A percentile compares a stretch with the other conserved stretches of the same genome.
Evolutionary conservation across 2,888 invertebrate species (phyloP).

Genomic region (Phyto melanocephala): DNA sequence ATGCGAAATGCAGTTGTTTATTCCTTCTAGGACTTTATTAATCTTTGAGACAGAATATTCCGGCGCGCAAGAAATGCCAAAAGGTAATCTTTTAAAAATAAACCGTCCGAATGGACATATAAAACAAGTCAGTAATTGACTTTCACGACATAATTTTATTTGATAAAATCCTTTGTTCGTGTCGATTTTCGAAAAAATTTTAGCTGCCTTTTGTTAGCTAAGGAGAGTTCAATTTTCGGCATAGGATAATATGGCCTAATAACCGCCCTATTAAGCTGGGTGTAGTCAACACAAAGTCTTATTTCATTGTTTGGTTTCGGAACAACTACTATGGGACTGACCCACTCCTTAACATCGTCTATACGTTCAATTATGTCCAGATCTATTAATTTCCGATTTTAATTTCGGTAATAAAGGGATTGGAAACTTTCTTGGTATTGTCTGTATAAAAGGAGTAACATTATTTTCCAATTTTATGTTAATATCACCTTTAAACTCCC

Average conservation of each 20-base stretch:
- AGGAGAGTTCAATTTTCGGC: not conserved
- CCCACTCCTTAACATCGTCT: constrained; percentile 5
- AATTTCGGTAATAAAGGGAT: not conserved
- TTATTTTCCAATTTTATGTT: not conserved
- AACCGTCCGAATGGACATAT: constrained; percentile 33
- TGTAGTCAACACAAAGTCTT: constrained; percentile 19
- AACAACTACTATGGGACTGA: not conserved
- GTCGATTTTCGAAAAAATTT: constrained; percentile 43
- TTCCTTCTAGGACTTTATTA: constrained; percentile 15
- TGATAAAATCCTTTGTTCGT: constrained; percentile 38
- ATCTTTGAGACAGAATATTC: constrained; percentile 45
- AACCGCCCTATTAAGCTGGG: constrained; percentile 30
- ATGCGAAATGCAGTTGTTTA: no score
- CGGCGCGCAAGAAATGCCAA: constrained; percentile 31
- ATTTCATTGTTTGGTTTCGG: not conserved
- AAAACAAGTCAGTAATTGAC: constrained; percentile 17
- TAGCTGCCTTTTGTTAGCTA: not conserved
- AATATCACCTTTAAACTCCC: no score
- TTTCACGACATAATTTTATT: constrained; percentile 19
- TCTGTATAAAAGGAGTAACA: not conserved
- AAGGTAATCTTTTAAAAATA: constrained; percentile 39
- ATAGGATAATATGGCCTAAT: constrained; percentile 30
- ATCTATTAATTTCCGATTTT: not conserved
- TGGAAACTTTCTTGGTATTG: not conserved
- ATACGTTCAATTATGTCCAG: constrained; percentile 12